Percentiles rank a stretch among this genome's conserved stretches.
These are phyloP conservation scores for Fissipunctia ypsillon DNA, from an alignment of 2,888 invertebrate genomes.

Conservation along the genomic window DNA sequence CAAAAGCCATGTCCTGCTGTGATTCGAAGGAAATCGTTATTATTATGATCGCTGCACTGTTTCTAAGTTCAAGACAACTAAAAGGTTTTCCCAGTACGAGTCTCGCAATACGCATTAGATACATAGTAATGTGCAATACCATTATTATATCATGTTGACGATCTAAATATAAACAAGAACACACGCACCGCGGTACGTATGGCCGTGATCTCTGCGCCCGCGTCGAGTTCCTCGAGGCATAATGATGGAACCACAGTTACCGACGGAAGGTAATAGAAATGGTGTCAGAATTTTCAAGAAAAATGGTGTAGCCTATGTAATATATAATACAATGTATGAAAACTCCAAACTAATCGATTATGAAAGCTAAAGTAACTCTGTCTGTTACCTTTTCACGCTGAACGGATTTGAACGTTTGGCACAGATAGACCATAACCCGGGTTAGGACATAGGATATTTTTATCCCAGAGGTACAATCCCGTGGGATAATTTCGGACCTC, in stretches of 20 bases:
- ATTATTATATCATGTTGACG: constrained; percentile 50
- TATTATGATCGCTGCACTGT: background rate
- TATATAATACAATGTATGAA: background rate
- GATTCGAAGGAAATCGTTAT: background rate
- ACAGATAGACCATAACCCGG: no score
- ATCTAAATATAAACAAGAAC: constrained; percentile 65
- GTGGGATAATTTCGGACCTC: no score
- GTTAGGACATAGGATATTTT: no score
- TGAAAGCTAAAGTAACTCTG: no score
- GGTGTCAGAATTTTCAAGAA: background rate
- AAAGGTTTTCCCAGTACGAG: constrained; percentile 26
- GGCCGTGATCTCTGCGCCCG: constrained; percentile 53
- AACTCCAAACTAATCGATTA: no score
- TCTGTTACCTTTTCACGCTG: no score
- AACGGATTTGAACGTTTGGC: no score
- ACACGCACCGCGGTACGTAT: constrained; percentile 38
- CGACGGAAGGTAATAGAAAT: constrained; percentile 18
- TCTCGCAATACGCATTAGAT: constrained; percentile 36
- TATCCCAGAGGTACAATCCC: no score
- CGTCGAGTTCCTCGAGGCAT: constrained; percentile 26
- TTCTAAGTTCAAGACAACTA: constrained; percentile 8
- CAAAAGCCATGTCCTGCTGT: background rate
- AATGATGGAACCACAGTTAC: constrained; percentile 23
- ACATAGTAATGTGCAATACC: constrained; percentile 53
- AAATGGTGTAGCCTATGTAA: background rate